These are phyloP conservation scores for Pseudomugil gertrudae DNA, from an alignment of 2,797 vertebrate genomes.

Conservation along the genomic window DNA sequence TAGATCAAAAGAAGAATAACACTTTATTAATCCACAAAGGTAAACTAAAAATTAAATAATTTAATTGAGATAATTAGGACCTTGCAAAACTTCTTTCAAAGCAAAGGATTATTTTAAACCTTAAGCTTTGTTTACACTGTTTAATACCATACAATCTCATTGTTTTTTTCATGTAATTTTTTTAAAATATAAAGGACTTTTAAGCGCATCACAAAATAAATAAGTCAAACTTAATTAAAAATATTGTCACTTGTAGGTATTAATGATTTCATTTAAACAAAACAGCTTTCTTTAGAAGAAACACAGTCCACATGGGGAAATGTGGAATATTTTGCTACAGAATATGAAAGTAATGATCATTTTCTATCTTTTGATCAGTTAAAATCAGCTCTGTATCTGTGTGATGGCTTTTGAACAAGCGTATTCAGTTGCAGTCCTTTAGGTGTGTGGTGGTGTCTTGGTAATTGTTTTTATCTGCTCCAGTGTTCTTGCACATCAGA, in stretches of 20 bases:
- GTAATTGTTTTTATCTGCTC: not conserved
- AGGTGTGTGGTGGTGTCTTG: not conserved
- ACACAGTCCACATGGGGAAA: no score
- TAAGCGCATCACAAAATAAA: no score
- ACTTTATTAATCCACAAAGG: not conserved
- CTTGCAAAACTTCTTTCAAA: not conserved
- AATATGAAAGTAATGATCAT: not conserved
- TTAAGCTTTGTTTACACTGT: not conserved
- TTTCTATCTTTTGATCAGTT: not conserved
- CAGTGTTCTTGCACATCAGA: not conserved
- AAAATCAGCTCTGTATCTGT: not conserved
- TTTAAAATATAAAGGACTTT: no score
- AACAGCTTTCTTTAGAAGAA: no score
- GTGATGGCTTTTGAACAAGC: not conserved
- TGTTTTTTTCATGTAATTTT: not conserved
- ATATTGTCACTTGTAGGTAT: not conserved
- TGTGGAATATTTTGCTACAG: no score
- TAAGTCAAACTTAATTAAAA: not conserved
- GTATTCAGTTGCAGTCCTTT: not conserved
- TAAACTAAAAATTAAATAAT: not conserved
- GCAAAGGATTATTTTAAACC: not conserved
- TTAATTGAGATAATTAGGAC: not conserved
- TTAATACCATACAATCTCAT: not conserved
- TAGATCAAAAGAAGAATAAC: no score
- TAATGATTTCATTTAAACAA: not conserved